These are phyloP conservation scores for Mantis religiosa DNA, from an alignment of 2,888 invertebrate species.

Conservation along the genomic window DNA sequence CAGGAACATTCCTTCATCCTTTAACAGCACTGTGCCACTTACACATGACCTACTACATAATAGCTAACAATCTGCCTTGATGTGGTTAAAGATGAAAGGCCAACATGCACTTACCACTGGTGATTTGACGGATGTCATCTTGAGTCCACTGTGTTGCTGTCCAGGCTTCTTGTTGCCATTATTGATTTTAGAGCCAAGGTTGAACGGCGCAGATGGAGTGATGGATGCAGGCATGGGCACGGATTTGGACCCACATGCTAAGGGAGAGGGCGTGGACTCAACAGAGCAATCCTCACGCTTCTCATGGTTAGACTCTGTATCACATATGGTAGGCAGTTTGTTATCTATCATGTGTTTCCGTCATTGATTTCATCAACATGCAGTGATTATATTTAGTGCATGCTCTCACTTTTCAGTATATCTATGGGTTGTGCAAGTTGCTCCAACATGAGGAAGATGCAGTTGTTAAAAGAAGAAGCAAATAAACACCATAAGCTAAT, in stretches of 20 bases:
- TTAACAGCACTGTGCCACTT: too few species aligned
- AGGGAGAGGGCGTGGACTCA: slow-evolving; percentile 23
- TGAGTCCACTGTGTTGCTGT: neutral
- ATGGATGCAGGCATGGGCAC: slow-evolving; percentile 7
- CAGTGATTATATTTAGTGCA: neutral
- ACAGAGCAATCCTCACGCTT: slow-evolving; percentile 23
- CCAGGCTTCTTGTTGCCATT: neutral
- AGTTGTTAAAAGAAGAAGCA: neutral
- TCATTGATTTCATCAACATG: neutral
- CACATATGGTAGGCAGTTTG: slow-evolving; percentile 23
- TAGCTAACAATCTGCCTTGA: neutral
- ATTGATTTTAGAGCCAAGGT: neutral
- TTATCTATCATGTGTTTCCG: slow-evolving; percentile 7
- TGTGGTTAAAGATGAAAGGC: neutral
- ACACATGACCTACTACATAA: neutral
- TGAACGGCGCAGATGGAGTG: neutral
- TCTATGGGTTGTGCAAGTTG: neutral
- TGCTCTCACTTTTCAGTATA: neutral
- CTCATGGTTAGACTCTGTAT: slow-evolving; percentile 28
- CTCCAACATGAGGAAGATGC: neutral
- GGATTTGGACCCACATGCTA: slow-evolving; percentile 27
- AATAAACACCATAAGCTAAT: neutral
- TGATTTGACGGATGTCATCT: neutral
- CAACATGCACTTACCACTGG: slow-evolving; percentile 2
- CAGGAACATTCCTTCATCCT: neutral